Conservation (phyloP, 2,888 invertebrate genomes). For the Morpho achilles region DNA sequence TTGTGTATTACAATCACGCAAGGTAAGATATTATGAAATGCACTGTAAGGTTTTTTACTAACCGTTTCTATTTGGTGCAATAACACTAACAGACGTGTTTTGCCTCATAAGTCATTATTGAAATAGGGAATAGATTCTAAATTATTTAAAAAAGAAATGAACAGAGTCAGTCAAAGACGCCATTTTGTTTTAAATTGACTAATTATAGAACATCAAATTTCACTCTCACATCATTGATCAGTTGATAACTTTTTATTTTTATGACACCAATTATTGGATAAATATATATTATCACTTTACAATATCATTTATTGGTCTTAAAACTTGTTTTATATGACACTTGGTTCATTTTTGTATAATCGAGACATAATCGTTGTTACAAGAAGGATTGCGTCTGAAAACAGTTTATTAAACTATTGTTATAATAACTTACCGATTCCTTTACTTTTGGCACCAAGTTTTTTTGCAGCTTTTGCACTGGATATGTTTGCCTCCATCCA, state of each 20-base stretch:
- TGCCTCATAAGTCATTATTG: conserved; percentile 4
- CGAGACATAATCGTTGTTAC: no score
- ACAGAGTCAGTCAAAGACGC: neutral
- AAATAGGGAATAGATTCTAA: neutral
- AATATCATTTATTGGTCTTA: no score
- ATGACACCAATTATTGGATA: no score
- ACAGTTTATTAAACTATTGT: no score
- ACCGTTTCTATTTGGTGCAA: neutral
- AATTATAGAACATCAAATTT: no score
- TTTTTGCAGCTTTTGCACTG: conserved; percentile 87
- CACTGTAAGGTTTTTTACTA: neutral
- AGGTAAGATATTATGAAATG: conserved; percentile 3
- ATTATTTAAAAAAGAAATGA: neutral
- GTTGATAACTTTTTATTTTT: no score
- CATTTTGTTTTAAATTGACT: neutral
- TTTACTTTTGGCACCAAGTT: conserved; percentile 69
- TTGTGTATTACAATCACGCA: neutral
- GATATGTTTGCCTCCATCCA: conserved; percentile 89
- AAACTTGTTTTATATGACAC: no score
- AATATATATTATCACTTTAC: no score
- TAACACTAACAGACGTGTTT: neutral
- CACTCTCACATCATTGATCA: no score
- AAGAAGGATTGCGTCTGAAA: no score
- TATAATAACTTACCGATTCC: conserved; percentile 50
- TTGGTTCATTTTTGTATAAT: no score